Conservation (phyloP, 2,113 vertebrate genomes). For the Setophaga coronata region DNA sequence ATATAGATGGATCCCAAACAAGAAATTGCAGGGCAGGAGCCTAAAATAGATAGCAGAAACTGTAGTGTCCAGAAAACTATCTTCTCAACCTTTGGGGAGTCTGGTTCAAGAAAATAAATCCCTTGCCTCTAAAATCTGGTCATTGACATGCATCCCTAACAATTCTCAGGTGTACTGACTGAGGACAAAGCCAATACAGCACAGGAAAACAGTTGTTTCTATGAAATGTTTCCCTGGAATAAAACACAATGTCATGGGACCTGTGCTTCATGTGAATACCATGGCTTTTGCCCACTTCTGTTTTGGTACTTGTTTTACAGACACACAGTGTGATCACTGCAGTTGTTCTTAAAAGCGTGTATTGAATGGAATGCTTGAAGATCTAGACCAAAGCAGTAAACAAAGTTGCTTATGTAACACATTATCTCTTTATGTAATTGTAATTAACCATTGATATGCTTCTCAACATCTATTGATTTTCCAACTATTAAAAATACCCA, state of each 20-base stretch:
- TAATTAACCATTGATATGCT: not conserved
- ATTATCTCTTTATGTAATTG: not conserved
- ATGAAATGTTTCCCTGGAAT: not conserved
- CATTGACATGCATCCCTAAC: accelerated
- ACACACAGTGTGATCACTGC: not conserved
- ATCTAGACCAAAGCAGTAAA: not conserved
- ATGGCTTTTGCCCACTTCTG: not conserved
- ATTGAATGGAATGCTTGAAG: not conserved
- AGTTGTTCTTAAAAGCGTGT: not conserved
- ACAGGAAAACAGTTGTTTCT: not conserved
- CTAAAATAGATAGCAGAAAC: not conserved
- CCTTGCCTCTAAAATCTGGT: not conserved
- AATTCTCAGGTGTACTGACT: not conserved
- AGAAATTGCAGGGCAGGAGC: not conserved
- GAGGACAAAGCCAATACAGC: not conserved
- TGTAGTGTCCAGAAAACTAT: not conserved
- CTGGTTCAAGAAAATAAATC: not conserved
- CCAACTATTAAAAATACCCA: not conserved
- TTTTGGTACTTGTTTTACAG: not conserved
- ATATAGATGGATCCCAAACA: not conserved
- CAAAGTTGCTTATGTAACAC: not conserved
- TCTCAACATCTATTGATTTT: slow-evolving; percentile 18
- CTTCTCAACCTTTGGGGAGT: not conserved
- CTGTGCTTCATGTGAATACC: not conserved
- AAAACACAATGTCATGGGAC: not conserved